Base-by-base conservation (phyloP, 2,113 vertebrate genomes). In the Cryptotis parvus region DNA sequence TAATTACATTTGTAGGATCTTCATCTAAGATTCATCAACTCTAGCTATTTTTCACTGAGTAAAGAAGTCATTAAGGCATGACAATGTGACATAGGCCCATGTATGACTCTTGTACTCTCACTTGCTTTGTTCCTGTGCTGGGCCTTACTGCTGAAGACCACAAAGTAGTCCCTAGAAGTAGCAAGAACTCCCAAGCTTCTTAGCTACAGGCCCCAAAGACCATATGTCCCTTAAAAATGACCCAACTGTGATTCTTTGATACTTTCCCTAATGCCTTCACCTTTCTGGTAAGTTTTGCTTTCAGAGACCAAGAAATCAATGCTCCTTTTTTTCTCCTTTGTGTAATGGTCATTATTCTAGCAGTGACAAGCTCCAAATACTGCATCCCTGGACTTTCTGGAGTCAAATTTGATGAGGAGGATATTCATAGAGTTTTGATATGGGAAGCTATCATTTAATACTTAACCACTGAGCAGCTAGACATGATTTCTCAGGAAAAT, bases 1-100 rank as follows among this genome's bases (percentile, higher is more conserved):
- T 58, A 58, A 58, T 58, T 58, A 58, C 22, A 58, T 68, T 31
- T 14, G n/a, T 37, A 49, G 10, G 69, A 15, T 52, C 58, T 93
- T 83, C 82, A 39, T 76, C 9, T 33, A 66, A 63, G 73, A 45
- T 24, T 81, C n/a, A 87, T 81, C n/a, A 87, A 84, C 20, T 81
- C 2, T 39, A 73, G 52, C 79, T 84, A 52, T 15, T 55, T 76
- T 74, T 78, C 31, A 33, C 11, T 68, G 18, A 43, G 10, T 52
- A 26, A 27, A 69, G 24, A 49, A 63, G 41, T 89, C 73, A 86
- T 55, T 26, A 5, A 82, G 72, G 43, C 31, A 16, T n/a, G 49
- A 31, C 33, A 49, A 61, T 4, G 11, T 26, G 39, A 69, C 58
- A 58, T 43, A 31, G 39, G 2, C 69, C 26, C 69, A 69, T 27